These are phyloP conservation scores for Cetonia aurata DNA, from an alignment of 2,888 invertebrate species.

Conservation along the genomic window DNA sequence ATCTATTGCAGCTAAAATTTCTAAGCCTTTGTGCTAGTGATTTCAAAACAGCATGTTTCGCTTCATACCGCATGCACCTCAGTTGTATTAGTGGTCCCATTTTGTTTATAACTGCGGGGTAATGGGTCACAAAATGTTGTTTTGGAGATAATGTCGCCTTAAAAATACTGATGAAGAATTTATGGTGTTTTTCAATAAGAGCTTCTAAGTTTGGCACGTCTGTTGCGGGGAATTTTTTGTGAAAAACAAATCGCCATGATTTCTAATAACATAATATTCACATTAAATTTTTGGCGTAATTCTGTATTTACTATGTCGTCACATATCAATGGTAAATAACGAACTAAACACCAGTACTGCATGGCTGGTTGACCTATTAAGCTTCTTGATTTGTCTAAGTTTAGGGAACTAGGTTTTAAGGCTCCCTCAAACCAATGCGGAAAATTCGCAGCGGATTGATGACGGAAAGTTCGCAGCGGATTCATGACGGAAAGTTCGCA, in stretches of 20 bases:
- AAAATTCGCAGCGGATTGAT: neutral
- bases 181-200: slow-evolving; percentile 4
- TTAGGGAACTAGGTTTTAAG: too few species aligned
- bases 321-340: neutral
- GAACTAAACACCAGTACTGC: too few species aligned
- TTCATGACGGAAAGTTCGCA: neutral
- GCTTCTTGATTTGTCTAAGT: too few species aligned
- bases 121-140: slow-evolving; percentile 3
- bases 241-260: neutral
- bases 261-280: slow-evolving; percentile 11
- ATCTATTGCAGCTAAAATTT: too few species aligned
- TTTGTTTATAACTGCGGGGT: neutral
- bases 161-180: neutral
- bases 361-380: too few species aligned
- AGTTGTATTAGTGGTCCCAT: neutral
- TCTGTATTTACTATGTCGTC: neutral
- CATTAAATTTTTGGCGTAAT: neutral
- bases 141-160: neutral
- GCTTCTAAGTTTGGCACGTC: neutral
- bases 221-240: neutral
- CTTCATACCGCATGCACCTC: neutral
- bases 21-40: too few species aligned
- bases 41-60: slow-evolving; percentile 1
- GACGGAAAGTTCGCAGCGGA: too few species aligned
- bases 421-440: too few species aligned